Evolutionary conservation across 2,888 invertebrate genomes (phyloP).

Genomic region (Lasioglossum villosulum): DNA sequence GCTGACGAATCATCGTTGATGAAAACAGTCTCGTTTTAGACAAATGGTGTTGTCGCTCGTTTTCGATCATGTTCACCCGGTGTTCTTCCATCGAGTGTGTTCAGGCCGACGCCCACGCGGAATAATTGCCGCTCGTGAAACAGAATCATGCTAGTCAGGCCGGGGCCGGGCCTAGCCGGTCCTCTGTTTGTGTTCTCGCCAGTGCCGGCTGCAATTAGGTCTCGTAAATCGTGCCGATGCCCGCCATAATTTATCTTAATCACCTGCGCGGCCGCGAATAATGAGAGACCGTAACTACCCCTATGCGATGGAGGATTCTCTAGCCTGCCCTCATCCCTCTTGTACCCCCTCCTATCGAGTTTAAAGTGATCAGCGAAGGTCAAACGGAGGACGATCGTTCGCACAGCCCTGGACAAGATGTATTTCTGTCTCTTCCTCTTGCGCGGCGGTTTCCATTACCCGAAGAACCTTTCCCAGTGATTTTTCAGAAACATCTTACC

Average conservation of each 20-base stretch:
- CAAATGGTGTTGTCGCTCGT: constrained; percentile 21
- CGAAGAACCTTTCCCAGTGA: not conserved
- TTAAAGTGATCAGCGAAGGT: constrained; percentile 54
- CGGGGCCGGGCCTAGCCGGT: constrained; percentile 35
- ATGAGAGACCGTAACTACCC: constrained; percentile 54
- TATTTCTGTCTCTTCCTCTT: not conserved
- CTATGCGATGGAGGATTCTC: not conserved
- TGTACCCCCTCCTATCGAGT: not conserved
- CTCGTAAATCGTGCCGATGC: constrained; percentile 75
- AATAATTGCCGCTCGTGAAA: constrained; percentile 69
- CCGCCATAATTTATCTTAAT: constrained; percentile 74
- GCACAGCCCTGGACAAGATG: not conserved
- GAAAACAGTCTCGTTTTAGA: not conserved
- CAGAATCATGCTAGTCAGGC: constrained; percentile 31
- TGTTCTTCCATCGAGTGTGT: constrained; percentile 72
- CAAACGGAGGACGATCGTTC: constrained; percentile 11
- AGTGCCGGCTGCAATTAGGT: constrained; percentile 73
- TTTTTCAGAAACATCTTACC: not conserved
- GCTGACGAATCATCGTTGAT: not conserved
- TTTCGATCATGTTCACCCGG: constrained; percentile 44
- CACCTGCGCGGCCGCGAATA: constrained; percentile 52
- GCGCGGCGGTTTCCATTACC: not conserved
- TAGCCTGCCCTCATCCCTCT: not conserved
- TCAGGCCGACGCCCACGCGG: constrained; percentile 71
- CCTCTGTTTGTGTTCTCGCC: constrained; percentile 67